Evolutionary conservation across 2,113 vertebrate genomes (phyloP), one percentile per base, ranked within the genome.

Genomic region (Cynocephalus volans): DNA sequence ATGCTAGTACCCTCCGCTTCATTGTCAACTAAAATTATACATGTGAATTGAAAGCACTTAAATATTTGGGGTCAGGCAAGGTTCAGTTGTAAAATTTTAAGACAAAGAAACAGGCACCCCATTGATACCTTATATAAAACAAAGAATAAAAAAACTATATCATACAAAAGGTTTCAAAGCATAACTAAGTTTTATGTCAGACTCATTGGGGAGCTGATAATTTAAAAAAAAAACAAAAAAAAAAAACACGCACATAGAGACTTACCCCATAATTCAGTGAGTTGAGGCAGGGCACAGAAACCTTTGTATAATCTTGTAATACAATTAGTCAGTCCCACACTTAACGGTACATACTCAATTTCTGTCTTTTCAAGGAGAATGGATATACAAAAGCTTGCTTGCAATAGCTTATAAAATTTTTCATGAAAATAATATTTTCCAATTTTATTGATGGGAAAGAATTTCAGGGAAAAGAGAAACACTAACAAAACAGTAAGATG

Each of bases 81-180:
- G 19, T 79, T 95, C 67, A 96, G 26, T 17, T 72, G 10, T 88
- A 93, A 90, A 94, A 92, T 41, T 72, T 65, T 60, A 93, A 81
- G 52, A 92, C 1, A 79, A 24, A 77, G 21, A 64, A 21, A 56
- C 60, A 86, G 28, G 12, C 82, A 14, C 69, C 18, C 48, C 23
- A 81, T 1, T 56, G 31, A 75, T 15, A 87, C 88, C 90, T 70
- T 82, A 54, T 4, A 90, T 62, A 69, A 76, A 80, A 41, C 6
- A 92, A 18, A 48, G 48, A 95, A 67, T 54, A 89, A 62, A 45
- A 84, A 75, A 52, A 60, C 56, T 8, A 2, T 62, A 77, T 41
- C 36, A 83, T 36, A 88, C 5, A 80, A 31, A 70, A 1, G 15
- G 50, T 88, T 91, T 96, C 26, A 84, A 97, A 94, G 56, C 31